These are phyloP conservation scores for Tiaroga cobitis DNA, from an alignment of 2,797 vertebrate species.

Conservation along the genomic window DNA sequence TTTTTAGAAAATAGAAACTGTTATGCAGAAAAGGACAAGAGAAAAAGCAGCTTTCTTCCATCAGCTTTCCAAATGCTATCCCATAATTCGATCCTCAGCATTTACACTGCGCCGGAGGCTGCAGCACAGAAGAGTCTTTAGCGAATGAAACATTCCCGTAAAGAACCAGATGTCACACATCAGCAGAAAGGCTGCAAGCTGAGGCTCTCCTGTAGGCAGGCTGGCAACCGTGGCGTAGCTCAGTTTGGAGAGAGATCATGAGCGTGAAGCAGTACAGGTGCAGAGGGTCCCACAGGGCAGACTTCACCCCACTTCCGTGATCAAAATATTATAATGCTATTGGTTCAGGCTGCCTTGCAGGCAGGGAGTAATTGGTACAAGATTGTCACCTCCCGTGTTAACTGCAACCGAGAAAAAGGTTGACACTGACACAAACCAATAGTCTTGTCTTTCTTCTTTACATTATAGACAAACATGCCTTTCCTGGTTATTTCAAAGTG, in stretches of 20 bases:
- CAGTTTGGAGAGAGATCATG: slow-evolving; percentile 48
- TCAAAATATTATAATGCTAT: slow-evolving; percentile 53
- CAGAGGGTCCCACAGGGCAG: slow-evolving; percentile 36
- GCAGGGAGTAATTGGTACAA: slow-evolving; percentile 59
- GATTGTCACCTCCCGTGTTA: slow-evolving; percentile 44
- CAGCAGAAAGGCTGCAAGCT: slow-evolving; percentile 48
- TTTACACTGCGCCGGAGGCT: slow-evolving; percentile 11
- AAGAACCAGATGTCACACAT: slow-evolving; percentile 51
- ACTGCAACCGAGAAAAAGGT: background rate
- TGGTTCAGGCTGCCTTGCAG: slow-evolving; percentile 43
- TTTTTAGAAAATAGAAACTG: background rate
- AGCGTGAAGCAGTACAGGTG: slow-evolving; percentile 29
- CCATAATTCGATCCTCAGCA: slow-evolving; percentile 33
- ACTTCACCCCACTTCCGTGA: slow-evolving; percentile 39
- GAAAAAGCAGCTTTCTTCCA: background rate
- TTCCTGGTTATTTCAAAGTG: background rate
- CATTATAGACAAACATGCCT: background rate
- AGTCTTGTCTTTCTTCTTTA: slow-evolving; percentile 1
- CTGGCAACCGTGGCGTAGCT: slow-evolving; percentile 8
- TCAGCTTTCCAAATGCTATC: slow-evolving; percentile 17
- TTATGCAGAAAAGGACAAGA: background rate
- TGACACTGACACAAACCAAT: slow-evolving; percentile 5
- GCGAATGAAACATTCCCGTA: slow-evolving; percentile 35
- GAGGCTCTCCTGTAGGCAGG: slow-evolving; percentile 12
- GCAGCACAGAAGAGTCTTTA: slow-evolving; percentile 37